Conservation (phyloP, 2,113 vertebrate genomes). For the Notechis scutatus region DNA sequence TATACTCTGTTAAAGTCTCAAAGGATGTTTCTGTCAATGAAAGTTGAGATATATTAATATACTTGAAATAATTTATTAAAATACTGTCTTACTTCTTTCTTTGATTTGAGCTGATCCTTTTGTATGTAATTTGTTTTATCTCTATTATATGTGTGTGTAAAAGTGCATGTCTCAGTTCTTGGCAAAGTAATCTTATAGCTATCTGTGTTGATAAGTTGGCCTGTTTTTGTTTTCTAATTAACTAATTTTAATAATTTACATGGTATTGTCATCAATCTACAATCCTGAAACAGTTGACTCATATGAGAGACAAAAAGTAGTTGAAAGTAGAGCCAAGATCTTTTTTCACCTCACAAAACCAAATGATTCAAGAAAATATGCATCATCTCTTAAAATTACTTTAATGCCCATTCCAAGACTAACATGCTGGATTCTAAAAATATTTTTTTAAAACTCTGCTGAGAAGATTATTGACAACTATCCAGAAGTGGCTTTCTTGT, state of each 20-base stretch:
- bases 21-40: background rate
- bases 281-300: background rate
- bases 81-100: background rate
- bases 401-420: background rate
- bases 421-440: background rate
- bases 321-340: background rate
- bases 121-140: background rate
- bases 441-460: background rate
- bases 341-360: background rate
- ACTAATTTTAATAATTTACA: background rate
- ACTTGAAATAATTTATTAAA: background rate
- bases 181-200: background rate
- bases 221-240: background rate
- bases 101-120: background rate
- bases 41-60: background rate
- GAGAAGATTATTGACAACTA: background rate
- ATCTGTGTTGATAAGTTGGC: background rate
- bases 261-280: background rate
- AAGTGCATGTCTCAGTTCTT: background rate
- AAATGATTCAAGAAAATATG: background rate
- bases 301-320: background rate
- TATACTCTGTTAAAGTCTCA: background rate
- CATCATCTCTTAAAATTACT: background rate
- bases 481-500: background rate
- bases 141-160: background rate